These are phyloP conservation scores for Acanthaster planci DNA, from an alignment of 35 echinoderm and acorn worm species.

Conservation along the genomic window DNA sequence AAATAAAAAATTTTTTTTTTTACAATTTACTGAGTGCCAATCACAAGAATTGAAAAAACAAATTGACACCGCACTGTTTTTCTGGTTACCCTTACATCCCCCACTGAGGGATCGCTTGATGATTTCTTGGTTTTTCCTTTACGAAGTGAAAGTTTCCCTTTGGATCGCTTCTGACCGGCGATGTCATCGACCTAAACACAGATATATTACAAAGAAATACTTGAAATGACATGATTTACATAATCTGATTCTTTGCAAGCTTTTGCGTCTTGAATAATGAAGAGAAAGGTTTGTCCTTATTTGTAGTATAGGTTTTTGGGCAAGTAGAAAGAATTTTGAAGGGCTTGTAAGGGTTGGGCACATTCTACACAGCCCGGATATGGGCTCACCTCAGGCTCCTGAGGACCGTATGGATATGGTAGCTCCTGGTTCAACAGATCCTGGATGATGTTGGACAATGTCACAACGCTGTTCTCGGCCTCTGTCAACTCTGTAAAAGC, in stretches of 20 bases:
- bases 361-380: neutral
- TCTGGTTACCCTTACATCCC: neutral
- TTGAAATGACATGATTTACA: too few relatives aligned
- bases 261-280: too few relatives aligned
- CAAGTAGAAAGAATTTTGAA: too few relatives aligned
- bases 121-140: conserved; percentile 49
- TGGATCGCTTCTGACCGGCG: conserved; percentile 41
- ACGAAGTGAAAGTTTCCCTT: conserved; percentile 33
- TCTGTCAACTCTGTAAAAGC: conserved; percentile 75
- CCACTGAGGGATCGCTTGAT: conserved; percentile 47
- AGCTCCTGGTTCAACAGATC: conserved; percentile 86
- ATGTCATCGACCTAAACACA: conserved; percentile 45
- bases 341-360: neutral
- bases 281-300: too few relatives aligned
- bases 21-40: too few relatives aligned
- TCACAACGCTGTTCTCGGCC: conserved; percentile 85
- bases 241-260: too few relatives aligned
- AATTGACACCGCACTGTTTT: neutral
- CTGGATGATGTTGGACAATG: conserved; percentile 84
- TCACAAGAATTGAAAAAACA: too few relatives aligned
- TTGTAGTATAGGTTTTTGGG: too few relatives aligned
- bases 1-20: too few relatives aligned
- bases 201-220: too few relatives aligned
- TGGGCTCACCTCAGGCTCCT: neutral
- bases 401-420: conserved; percentile 36